Evolutionary conservation across 2,797 vertebrate species (phyloP).

Genomic region (Poeciliopsis turneri): DNA sequence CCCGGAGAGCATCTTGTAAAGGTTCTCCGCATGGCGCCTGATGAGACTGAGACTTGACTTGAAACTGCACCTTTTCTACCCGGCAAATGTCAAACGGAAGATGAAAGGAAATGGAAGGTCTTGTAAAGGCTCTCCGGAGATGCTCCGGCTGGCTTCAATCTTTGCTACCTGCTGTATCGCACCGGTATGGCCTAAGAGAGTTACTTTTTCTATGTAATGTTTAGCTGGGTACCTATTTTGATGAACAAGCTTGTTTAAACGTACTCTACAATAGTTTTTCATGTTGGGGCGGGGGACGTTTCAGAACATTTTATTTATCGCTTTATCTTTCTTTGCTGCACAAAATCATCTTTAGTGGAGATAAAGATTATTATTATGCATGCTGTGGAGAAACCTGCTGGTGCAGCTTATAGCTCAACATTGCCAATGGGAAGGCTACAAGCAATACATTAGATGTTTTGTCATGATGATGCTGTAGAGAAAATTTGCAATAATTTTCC

Average conservation of each 20-base stretch:
- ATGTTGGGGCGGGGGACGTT: background rate
- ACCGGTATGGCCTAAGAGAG: slow-evolving; percentile 25
- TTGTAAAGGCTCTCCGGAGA: slow-evolving; percentile 60
- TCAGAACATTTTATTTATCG: background rate
- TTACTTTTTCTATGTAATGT: slow-evolving; percentile 10
- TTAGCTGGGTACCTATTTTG: background rate
- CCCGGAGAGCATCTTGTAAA: slow-evolving; percentile 50
- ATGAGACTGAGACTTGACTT: slow-evolving; percentile 51
- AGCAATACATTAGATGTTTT: slow-evolving; percentile 7
- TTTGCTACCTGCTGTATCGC: slow-evolving; percentile 30
- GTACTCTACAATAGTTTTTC: background rate
- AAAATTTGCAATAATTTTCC: slow-evolving; percentile 4
- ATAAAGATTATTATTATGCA: background rate
- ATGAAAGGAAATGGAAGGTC: slow-evolving; percentile 59
- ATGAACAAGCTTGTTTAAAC: background rate
- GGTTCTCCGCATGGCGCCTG: slow-evolving; percentile 51
- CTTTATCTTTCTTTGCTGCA: background rate
- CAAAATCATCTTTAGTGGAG: background rate
- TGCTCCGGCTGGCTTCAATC: slow-evolving; percentile 33
- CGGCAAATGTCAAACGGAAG: slow-evolving; percentile 62
- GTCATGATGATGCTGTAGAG: slow-evolving; percentile 1
- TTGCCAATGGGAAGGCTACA: slow-evolving; percentile 2
- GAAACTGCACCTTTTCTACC: slow-evolving; percentile 52
- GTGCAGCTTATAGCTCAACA: background rate
- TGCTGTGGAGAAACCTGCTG: background rate